Conservation (phyloP, 1,140 invertebrate species). For the Diachasmimorpha longicaudata region DNA sequence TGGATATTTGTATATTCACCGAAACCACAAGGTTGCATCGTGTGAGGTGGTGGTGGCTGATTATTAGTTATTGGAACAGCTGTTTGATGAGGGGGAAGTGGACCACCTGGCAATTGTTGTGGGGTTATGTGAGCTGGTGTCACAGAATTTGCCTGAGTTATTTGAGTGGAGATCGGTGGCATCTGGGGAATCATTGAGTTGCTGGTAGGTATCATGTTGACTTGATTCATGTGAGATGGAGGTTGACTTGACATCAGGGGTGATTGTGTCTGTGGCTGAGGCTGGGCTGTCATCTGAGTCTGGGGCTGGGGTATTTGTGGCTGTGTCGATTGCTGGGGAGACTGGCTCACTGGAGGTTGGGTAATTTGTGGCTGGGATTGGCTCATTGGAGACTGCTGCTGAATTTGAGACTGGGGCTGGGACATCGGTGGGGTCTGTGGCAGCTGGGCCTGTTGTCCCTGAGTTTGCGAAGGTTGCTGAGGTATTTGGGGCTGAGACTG, state of each 20-base stretch:
- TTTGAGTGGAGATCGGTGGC: slow-evolving; percentile 45
- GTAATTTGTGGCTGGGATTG: slow-evolving; percentile 21
- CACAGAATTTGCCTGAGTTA: slow-evolving; percentile 31
- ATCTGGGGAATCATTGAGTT: slow-evolving; percentile 35
- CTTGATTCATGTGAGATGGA: slow-evolving; percentile 31
- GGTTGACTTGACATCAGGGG: slow-evolving; percentile 35
- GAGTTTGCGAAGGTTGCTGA: slow-evolving; percentile 24
- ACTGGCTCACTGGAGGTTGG: slow-evolving; percentile 36
- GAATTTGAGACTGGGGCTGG: slow-evolving; percentile 20
- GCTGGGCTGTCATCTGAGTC: slow-evolving; percentile 26
- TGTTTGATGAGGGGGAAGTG: slow-evolving; percentile 37
- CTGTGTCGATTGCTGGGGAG: slow-evolving; percentile 24
- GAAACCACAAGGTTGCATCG: slow-evolving; percentile 43
- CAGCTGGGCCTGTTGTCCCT: slow-evolving; percentile 30
- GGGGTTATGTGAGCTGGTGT: slow-evolving; percentile 44
- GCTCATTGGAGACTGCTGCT: slow-evolving; percentile 41
- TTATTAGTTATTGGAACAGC: slow-evolving; percentile 38
- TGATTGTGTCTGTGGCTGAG: slow-evolving; percentile 33
- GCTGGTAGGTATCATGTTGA: slow-evolving; percentile 45
- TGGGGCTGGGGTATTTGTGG: slow-evolving; percentile 31
- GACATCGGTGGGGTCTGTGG: neutral
- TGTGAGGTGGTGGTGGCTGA: slow-evolving; percentile 39
- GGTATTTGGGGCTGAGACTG: slow-evolving; percentile 36
- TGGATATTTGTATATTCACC: slow-evolving; percentile 50
- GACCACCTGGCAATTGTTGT: slow-evolving; percentile 34